phyloP scores from a whole-genome alignment of 2,888 invertebrate species.

The Orthosia cruda region DNA sequence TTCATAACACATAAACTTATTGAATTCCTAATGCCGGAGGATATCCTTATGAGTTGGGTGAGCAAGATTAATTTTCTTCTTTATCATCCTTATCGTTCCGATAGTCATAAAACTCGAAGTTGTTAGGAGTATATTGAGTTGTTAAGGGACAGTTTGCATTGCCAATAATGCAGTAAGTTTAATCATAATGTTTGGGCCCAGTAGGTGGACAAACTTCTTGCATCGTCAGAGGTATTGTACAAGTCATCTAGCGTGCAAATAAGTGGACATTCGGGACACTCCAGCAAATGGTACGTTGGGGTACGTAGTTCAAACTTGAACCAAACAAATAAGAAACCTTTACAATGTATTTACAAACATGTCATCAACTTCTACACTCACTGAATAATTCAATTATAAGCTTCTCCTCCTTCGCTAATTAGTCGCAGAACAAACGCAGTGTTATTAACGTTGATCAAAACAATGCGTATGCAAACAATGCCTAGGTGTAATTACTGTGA shows the following conservation, averaged over 20 bases:
- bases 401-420: constrained; percentile 35
- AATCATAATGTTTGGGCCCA: no score
- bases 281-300: no score
- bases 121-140: no score
- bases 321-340: neutral
- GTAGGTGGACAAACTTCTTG: no score
- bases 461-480: constrained; percentile 69
- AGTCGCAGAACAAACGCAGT: constrained; percentile 36
- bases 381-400: constrained; percentile 41
- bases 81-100: neutral
- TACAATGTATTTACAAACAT: constrained; percentile 8
- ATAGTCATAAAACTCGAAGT: no score
- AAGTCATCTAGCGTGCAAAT: no score
- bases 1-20: neutral
- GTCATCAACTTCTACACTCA: neutral
- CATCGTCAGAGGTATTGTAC: no score
- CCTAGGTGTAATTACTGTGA: constrained; percentile 60
- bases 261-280: no score
- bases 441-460: constrained; percentile 58
- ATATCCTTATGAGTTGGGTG: neutral
- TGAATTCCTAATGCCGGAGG: neutral
- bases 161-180: no score
- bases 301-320: no score
- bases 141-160: no score
- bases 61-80: neutral